Conservation (phyloP, 2,888 invertebrate genomes). For the Drosophila longiperda region DNA sequence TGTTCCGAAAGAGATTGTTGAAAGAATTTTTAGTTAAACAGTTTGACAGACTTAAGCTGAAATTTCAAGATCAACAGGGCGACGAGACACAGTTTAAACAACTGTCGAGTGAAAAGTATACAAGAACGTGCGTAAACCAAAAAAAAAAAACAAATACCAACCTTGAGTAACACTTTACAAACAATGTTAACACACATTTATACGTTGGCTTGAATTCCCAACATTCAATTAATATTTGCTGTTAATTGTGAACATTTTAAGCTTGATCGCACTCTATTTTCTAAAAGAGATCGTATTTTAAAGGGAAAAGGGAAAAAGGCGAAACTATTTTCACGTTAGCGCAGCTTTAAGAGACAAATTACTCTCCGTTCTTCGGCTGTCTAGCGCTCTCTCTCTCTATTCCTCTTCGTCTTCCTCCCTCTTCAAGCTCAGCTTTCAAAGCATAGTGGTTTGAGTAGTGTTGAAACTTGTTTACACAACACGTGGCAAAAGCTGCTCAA, state of each 20-base stretch:
- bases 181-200: slow-evolving; percentile 52
- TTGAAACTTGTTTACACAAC: slow-evolving; percentile 6
- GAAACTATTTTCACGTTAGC: neutral
- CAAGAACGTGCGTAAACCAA: neutral
- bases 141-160: slow-evolving; percentile 12
- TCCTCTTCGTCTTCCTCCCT: neutral
- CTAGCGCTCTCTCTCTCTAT: neutral
- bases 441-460: slow-evolving; percentile 31
- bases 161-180: slow-evolving; percentile 44
- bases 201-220: slow-evolving; percentile 11
- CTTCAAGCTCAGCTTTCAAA: neutral
- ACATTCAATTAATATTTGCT: slow-evolving; percentile 14
- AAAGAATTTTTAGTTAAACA: slow-evolving; percentile 15
- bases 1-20: slow-evolving; percentile 36
- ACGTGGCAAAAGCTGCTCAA: slow-evolving; percentile 42
- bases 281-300: neutral
- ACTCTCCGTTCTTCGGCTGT: neutral
- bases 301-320: neutral
- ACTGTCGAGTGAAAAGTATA: slow-evolving; percentile 19
- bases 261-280: slow-evolving; percentile 2
- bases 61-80: slow-evolving; percentile 13
- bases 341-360: neutral
- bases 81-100: slow-evolving; percentile 38
- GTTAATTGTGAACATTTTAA: slow-evolving; percentile 25
- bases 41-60: slow-evolving; percentile 10